Conservation (phyloP, 2,113 vertebrate species). For the Pachypanchax playfairii region DNA sequence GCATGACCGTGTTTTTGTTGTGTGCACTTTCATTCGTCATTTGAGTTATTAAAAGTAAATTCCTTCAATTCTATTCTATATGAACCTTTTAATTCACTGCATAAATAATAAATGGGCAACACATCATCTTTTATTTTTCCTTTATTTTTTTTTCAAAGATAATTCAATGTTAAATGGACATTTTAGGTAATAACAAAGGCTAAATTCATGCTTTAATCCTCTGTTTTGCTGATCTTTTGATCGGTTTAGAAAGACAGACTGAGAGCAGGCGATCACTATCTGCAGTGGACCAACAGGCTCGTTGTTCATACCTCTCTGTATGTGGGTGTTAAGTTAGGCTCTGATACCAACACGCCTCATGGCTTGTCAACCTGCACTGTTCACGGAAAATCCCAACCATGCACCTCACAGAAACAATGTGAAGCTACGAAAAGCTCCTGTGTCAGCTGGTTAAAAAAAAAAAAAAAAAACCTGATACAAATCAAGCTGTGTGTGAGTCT, state of each 20-base stretch:
- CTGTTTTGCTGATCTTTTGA: slow-evolving; percentile 19
- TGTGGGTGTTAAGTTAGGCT: slow-evolving; percentile 56
- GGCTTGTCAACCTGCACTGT: slow-evolving; percentile 8
- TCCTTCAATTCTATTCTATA: no score
- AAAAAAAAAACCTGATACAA: neutral
- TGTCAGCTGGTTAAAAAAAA: neutral
- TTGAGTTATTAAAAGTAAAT: no score
- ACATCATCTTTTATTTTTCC: neutral
- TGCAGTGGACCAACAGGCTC: slow-evolving; percentile 39
- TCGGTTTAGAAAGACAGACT: slow-evolving; percentile 64
- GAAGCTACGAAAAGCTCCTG: slow-evolving; percentile 6
- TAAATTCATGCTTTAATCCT: slow-evolving; percentile 1
- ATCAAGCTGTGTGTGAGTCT: slow-evolving; percentile 3
- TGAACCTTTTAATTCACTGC: no score
- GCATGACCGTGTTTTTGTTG: no score
- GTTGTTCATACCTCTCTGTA: slow-evolving; percentile 55
- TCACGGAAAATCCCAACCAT: slow-evolving; percentile 39
- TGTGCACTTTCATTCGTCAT: no score
- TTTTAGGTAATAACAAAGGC: neutral
- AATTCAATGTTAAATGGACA: no score
- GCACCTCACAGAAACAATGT: slow-evolving; percentile 4
- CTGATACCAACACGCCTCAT: slow-evolving; percentile 30
- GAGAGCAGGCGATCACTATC: slow-evolving; percentile 70
- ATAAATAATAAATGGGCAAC: neutral
- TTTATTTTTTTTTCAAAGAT: no score